Base-by-base conservation (phyloP, 2,888 invertebrate species). In the Poecilobothrus nobilitatus region DNA sequence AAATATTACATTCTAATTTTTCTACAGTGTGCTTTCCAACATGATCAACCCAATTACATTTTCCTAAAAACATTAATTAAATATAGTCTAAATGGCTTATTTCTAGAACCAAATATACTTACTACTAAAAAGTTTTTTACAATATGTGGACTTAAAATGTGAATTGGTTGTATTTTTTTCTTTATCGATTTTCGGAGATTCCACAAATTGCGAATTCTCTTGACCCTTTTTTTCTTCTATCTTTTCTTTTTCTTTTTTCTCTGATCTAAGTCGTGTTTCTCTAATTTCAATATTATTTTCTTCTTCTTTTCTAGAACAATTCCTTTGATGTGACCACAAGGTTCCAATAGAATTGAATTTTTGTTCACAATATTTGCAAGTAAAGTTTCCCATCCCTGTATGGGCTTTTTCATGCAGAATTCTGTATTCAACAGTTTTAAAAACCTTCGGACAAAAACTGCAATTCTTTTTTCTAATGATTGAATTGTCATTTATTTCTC, bases 261-360 rank as follows among this genome's bases (percentile, higher is more conserved):
- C 53, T 53, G 53, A 18, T 18, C 53, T 15, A 6, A 53, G 15
- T n/a, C 53, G 53, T 4, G 15, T 53, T 53, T 53, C 53, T 18
- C 9, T 53, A 2, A 53, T 18, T 53, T 53, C 53, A 37, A 37
- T 37, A 53, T 53, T 53, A 6, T n/a, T 18, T 18, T 53, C 53
- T 15, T 53, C 53, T 18, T 12, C 2, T 53, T 53, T 53, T 53
- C 15, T 53, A 4, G 6, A 6, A 53, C 53, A 53, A 53, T 53
- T 53, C 15, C 53, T 53, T 15, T 53, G 53, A 53, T 53, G 53
- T 53, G 53, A 53, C 53, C 53, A 53, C 18, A 53, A 18, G 15
- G 53, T 53, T 18, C 53, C 53, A 18, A 53, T 53, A 53, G 53
- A 53, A 53, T 53, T 53, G 53, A 53, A 53, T n/a, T 53, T 53